Base-by-base conservation (phyloP, 2,888 invertebrate species). In the Papilio elwesi region DNA sequence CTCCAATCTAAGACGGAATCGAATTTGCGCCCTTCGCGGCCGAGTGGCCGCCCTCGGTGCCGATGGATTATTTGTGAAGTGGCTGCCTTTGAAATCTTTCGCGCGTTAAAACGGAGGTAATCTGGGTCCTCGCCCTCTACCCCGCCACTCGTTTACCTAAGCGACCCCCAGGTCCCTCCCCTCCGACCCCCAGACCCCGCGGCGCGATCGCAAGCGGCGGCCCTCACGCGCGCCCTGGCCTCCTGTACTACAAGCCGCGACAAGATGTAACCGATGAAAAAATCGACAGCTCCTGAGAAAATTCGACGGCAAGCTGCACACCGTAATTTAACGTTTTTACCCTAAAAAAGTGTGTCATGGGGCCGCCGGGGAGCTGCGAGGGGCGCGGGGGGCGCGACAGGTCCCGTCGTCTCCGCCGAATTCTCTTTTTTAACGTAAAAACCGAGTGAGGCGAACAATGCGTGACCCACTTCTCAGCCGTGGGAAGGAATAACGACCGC, bases 51-150 rank as follows among this genome's bases (percentile, higher is more conserved):
- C 86, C 86, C 87, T 86, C 89, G 86, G 88, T 87, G 87, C 89
- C 91, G 92, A 91, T 91, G 90, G 90, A 92, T 92, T 92, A 92
- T 92, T 91, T 90, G 93, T 91, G 92, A 89, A 90, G 87, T 84
- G 83, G 81, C 79, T 85, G 88, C 90, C 91, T 92, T 92, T 92
- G 89, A 92, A 92, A 91, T 89, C 90, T 90, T 90, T 92, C 90
- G 88, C 90, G 92, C 93, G 93, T 91, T 92, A 93, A 93, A 93
- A 92, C 87, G 93, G 89, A 92, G 92, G 91, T 90, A 91, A 90
- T 92, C 91, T 89, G 87, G 83, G 82, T 86, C 80, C 84, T 73
- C 69, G 76, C 77, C 76, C 77, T 52, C 47, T 77, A 65, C 76
- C 62, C 75, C 62, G 76, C 78, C 80, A 88, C 84, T 89, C 92